A percentile compares a stretch with the other conserved stretches of the same genome.
These are phyloP conservation scores for Timema podura DNA, from an alignment of 2,888 invertebrate species.

Conservation along the genomic window DNA sequence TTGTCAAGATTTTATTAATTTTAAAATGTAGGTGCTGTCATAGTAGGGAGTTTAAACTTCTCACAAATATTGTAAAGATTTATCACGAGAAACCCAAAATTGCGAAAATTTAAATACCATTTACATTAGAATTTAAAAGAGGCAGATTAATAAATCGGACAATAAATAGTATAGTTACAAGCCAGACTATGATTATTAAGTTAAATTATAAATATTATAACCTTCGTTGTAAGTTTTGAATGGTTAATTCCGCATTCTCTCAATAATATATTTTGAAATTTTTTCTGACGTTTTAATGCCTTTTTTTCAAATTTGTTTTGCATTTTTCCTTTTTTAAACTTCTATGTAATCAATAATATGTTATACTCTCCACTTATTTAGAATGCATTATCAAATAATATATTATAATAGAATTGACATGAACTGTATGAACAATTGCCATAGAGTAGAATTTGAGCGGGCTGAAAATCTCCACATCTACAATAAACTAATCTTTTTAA, in stretches of 20 bases:
- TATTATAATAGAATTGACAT: no score
- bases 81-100: neutral
- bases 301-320: slow-evolving; percentile 1
- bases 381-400: neutral
- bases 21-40: no score
- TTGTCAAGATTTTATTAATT: no score
- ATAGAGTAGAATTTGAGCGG: no score
- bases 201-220: slow-evolving; percentile 26
- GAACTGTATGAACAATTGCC: no score
- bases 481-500: no score
- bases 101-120: neutral
- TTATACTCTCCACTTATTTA: neutral
- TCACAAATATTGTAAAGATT: no score
- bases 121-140: neutral
- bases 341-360: no score
- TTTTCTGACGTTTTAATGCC: slow-evolving; percentile 19
- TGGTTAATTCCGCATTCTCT: slow-evolving; percentile 43
- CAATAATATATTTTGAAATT: slow-evolving; percentile 35
- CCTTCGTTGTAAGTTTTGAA: slow-evolving; percentile 40
- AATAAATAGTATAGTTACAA: neutral
- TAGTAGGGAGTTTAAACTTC: no score
- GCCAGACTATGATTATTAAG: neutral
- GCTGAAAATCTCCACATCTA: no score
- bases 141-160: slow-evolving; percentile 2
- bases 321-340: no score